Conservation (phyloP, 1,140 invertebrate species). For the Metaphire vulgaris region DNA sequence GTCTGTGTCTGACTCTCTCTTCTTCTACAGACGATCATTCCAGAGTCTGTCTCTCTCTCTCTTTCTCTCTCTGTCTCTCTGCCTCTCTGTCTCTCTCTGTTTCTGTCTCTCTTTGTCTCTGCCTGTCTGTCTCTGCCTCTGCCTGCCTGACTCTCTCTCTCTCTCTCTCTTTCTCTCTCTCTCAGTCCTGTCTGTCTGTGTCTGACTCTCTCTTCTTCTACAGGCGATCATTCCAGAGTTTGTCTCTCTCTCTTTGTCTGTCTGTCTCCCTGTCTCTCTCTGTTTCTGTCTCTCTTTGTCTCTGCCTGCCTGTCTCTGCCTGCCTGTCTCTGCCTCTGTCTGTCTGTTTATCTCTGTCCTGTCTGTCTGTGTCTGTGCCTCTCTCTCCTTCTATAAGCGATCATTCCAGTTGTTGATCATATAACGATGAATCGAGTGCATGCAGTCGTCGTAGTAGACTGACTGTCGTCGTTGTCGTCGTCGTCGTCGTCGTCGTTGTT, state of each 20-base stretch:
- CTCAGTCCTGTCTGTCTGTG: too few species aligned
- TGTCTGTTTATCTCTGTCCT: background rate
- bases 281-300: background rate
- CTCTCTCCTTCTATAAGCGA: background rate
- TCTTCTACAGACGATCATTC: background rate
- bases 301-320: background rate
- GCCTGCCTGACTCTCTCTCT: background rate
- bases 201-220: background rate
- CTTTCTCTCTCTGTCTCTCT: slow-evolving; percentile 3
- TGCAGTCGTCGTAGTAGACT: too few species aligned
- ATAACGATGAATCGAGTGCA: too few species aligned
- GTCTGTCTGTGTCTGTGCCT: background rate
- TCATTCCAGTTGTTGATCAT: too few species aligned
- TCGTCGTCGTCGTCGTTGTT: too few species aligned
- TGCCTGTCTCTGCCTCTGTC: background rate
- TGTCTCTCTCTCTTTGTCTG: background rate
- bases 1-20: background rate
- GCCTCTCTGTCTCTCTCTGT: background rate
- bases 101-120: background rate
- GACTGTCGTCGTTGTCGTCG: too few species aligned
- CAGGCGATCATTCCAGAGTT: background rate
- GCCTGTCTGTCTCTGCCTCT: background rate
- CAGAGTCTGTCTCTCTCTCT: background rate
- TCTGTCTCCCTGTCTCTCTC: background rate
- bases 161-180: background rate